Evolutionary conservation across 2,797 vertebrate species (phyloP), one percentile per base, ranked within the genome.

Genomic region (Pelodytes ibericus): DNA sequence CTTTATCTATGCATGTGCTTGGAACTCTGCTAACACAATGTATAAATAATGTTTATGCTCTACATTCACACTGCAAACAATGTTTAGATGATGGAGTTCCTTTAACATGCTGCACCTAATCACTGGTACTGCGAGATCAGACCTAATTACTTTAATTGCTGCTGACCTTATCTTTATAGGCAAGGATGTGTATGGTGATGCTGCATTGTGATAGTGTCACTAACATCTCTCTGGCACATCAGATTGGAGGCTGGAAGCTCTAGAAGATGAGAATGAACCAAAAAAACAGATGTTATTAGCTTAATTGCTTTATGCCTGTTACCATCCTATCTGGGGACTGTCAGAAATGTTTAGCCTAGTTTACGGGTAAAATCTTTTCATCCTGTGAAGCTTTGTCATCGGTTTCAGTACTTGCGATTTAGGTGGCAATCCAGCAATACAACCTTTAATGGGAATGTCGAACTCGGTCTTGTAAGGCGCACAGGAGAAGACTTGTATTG

Each of bases 211-310:
- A 44, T 47, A 47, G 33, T 33, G 25, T 65, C 24, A 65, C 27
- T 65, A 65, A 25, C 25, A 29, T 41, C n/a, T 65, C 13, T n/a
- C 62, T 65, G 39, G 25, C 33, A 44, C 22, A 65, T 47, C 24
- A 65, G 39, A 44, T 47, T 44, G 62, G 36, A 25, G 41, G 36
- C 4, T 30, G 18, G 18, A 44, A 26, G 22, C 62, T 47, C 62
- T 65, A 39, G 11, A 41, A 22, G 20, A 64, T 26, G 31, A 10
- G 13, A 18, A 25, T 26, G 24, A 41, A 39, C 20, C 20, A 39
- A 64, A 44, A 33, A 64, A 64, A 41, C 33, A 41, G 6, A 64
- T 44, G n/a, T 44, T 64, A 64, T 25, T 64, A 39, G 61, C 33
- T 39, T 64, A 25, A 64, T 64, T 64, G 20, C n/a, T 25, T 39